Base-by-base conservation (phyloP, 2,888 invertebrate genomes). In the Ectemnius lituratus region DNA sequence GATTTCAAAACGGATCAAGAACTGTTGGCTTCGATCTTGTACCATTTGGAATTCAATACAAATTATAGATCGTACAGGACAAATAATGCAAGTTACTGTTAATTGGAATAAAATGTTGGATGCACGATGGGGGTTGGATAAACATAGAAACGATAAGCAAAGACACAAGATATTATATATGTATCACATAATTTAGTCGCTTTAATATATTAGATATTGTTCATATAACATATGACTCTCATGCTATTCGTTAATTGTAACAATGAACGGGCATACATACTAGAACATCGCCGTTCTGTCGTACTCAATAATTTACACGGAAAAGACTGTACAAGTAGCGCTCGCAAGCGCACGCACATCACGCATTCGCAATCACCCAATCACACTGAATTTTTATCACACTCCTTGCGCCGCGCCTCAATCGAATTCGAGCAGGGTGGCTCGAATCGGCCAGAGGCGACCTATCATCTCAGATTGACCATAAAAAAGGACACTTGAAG, bases 181-280 rank as follows among this genome's bases (percentile, higher is more conserved):
- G 61, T 81, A 83, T 82, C 78, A 80, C 79, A 85, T 86, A 85
- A 85, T 85, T 86, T 86, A 84, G 78, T 85, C 68, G 78, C 76
- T 87, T 85, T 84, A 87, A 87, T 87, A 87, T 87, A 87, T 87
- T 87, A 87, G 84, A 85, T 84, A 85, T 80, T 80, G 73, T 87
- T 87, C 82, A 73, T 84, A 83, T 83, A 87, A 84, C 83, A 87
- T 86, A 86, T 85, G 80, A 82, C 80, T 86, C 81, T 83, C 80
- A 75, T 81, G 80, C 74, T 80, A 80, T 81, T 73, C 75, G 75
- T 86, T 72, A 83, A 82, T 80, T 79, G 68, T 81, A 81, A 80
- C 75, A 77, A 78, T 84, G 71, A 81, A 84, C 75, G 16, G 61
- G 67, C 76, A 74, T 78, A 79, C 67, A 67, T 70, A 62, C 72